Conservation (phyloP, 1,140 invertebrate genomes). For the Cydia strobilella region DNA sequence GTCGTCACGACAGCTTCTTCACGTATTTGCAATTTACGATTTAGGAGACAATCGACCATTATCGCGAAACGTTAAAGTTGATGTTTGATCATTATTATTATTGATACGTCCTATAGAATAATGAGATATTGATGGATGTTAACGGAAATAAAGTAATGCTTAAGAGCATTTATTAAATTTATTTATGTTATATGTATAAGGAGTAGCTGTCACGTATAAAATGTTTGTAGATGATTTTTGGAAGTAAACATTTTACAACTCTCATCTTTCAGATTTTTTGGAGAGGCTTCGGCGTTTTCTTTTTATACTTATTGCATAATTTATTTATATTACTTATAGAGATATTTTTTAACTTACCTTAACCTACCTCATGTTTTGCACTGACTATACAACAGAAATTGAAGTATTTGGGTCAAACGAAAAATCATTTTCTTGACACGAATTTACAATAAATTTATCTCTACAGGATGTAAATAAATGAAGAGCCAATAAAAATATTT, state of each 20-base stretch:
- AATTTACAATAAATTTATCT: neutral
- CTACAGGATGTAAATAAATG: neutral
- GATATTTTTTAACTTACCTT: too few relatives aligned
- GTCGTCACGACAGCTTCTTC: constrained; percentile 21
- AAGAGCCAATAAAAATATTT: neutral
- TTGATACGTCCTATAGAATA: neutral
- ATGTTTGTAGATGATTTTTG: too few relatives aligned
- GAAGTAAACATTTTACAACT: too few relatives aligned
- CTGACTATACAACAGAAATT: neutral
- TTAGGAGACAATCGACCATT: neutral
- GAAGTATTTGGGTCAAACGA: neutral
- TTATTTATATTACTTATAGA: too few relatives aligned
- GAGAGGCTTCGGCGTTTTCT: too few relatives aligned
- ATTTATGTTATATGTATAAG: too few relatives aligned
- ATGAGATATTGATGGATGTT: neutral
- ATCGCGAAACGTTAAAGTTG: neutral
- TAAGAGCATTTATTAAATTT: neutral
- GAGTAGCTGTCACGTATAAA: too few relatives aligned
- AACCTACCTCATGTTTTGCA: too few relatives aligned
- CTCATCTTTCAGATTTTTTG: too few relatives aligned
- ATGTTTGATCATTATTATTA: constrained; percentile 2
- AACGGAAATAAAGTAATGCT: neutral
- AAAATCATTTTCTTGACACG: neutral
- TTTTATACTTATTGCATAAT: too few relatives aligned
- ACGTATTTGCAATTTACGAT: constrained; percentile 22